Percentiles rank a stretch among this genome's conserved stretches.
Conservation (phyloP, 2,888 invertebrate species). For the Coremacera marginata region DNA sequence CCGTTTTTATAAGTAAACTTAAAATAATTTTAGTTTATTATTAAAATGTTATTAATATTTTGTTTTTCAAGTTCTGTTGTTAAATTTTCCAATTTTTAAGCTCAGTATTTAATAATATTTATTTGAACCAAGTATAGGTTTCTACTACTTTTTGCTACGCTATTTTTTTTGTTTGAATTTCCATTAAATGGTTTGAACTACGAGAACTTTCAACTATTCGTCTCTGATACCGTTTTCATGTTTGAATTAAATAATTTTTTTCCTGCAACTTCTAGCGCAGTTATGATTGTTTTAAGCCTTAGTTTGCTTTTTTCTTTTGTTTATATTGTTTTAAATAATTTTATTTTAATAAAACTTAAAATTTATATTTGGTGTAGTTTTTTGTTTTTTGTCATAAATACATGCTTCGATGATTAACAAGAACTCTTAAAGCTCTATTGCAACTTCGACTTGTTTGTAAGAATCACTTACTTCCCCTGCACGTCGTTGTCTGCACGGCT, state of each 20-base stretch:
- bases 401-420: constrained; percentile 35
- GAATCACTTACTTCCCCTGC: constrained; percentile 25
- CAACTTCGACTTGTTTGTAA: background rate
- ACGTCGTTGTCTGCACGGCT: constrained; percentile 24
- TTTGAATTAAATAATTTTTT: background rate
- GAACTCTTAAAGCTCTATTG: constrained; percentile 38
- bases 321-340: constrained; percentile 6
- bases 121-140: background rate
- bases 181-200: constrained; percentile 9
- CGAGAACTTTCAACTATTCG: background rate
- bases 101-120: background rate
- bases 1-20: too few species aligned
- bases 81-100: constrained; percentile 2
- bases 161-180: background rate
- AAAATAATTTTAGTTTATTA: background rate
- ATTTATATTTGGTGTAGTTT: constrained; percentile 66
- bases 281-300: constrained; percentile 24
- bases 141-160: constrained; percentile 1
- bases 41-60: background rate
- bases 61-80: background rate
- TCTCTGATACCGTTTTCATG: background rate
- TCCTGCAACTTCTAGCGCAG: background rate
- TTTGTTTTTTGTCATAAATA: constrained; percentile 58
- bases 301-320: background rate
- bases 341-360: constrained; percentile 55